Conservation (phyloP, 1,140 invertebrate species). For the Daktulosphaira vitifoliae region DNA sequence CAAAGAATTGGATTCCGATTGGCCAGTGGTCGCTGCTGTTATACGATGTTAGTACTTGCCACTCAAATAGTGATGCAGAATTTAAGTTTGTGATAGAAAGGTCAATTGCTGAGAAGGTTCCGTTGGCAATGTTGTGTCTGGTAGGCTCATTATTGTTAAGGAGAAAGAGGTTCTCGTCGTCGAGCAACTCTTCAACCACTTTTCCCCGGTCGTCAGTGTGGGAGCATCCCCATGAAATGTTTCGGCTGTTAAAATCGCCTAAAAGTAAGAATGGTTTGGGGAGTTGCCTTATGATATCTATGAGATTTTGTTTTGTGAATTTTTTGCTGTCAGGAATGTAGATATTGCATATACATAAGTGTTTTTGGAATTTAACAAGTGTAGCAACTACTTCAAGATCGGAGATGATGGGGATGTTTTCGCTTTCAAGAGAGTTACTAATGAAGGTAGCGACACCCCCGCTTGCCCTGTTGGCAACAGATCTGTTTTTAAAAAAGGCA, state of each 20-base stretch:
- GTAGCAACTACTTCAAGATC: slow-evolving; percentile 1
- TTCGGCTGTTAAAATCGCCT: not conserved
- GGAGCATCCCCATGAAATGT: not conserved
- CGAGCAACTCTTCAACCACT: not conserved
- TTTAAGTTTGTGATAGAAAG: not conserved
- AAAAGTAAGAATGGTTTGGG: not conserved
- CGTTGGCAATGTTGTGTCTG: not conserved
- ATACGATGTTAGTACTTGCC: not conserved
- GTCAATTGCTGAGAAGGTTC: not conserved
- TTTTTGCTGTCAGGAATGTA: not conserved
- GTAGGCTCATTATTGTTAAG: not conserved
- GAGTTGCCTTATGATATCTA: slow-evolving; percentile 10
- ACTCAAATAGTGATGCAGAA: not conserved
- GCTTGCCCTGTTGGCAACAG: not conserved
- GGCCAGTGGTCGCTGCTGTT: not conserved
- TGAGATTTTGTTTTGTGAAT: not conserved
- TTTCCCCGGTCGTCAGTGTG: not conserved
- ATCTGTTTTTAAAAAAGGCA: not conserved
- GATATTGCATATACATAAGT: not conserved
- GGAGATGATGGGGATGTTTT: not conserved
- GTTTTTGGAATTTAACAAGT: not conserved
- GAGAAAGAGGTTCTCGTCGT: not conserved
- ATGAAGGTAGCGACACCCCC: not conserved
- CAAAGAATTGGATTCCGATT: not conserved
- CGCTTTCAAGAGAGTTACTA: not conserved